Evolutionary conservation across 92 coral and sea anemone genomes (phyloP).

Genomic region (Siderastrea siderea): DNA sequence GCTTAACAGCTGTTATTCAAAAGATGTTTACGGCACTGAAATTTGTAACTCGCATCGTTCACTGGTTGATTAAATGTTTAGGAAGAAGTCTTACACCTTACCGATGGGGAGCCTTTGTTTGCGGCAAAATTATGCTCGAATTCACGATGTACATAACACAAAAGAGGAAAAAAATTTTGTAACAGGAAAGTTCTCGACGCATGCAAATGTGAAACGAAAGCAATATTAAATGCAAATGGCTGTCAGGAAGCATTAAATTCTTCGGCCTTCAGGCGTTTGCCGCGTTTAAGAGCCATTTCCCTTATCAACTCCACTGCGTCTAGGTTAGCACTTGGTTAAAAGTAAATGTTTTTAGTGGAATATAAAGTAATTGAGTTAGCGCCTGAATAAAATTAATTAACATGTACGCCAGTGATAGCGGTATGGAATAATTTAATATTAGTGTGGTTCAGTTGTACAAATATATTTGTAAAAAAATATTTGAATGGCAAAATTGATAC

Average conservation of each 20-base stretch:
- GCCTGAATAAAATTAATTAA: slow-evolving; percentile 34
- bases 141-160: neutral
- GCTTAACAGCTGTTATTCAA: slow-evolving; percentile 31
- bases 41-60: neutral
- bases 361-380: slow-evolving; percentile 39
- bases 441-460: slow-evolving; percentile 1
- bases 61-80: slow-evolving; percentile 20
- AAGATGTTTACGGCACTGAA: slow-evolving; percentile 20
- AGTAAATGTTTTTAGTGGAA: slow-evolving; percentile 29
- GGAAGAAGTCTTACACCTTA: neutral
- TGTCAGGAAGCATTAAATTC: slow-evolving; percentile 16
- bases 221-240: slow-evolving; percentile 43
- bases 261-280: slow-evolving; percentile 20
- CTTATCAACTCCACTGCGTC: slow-evolving; percentile 15
- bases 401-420: slow-evolving; percentile 22
- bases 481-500: neutral
- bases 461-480: neutral
- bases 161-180: neutral
- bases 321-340: slow-evolving; percentile 19
- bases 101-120: neutral
- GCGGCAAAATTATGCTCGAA: neutral
- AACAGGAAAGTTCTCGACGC: slow-evolving; percentile 9
- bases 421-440: slow-evolving; percentile 6
- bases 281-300: slow-evolving; percentile 17
- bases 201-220: slow-evolving; percentile 1